Conservation (phyloP, 2,888 invertebrate genomes). For the Hypercompe scribonia region DNA sequence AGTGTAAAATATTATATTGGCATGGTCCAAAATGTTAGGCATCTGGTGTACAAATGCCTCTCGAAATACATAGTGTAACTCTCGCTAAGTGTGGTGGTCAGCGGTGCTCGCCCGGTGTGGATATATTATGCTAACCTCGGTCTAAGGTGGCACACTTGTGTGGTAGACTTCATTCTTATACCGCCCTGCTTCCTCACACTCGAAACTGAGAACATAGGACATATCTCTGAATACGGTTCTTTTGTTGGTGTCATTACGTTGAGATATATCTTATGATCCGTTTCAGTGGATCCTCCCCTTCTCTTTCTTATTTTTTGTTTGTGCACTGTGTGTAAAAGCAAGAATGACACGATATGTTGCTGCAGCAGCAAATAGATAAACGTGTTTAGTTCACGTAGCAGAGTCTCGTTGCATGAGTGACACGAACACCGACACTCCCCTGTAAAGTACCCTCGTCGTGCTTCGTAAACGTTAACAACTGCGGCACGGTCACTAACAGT, state of each 20-base stretch:
- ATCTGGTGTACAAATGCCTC: background rate
- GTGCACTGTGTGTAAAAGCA: background rate
- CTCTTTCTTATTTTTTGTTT: slow-evolving; percentile 2
- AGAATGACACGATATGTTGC: background rate
- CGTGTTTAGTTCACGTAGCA: background rate
- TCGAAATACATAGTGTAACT: background rate
- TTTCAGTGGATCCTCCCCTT: background rate
- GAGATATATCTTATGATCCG: slow-evolving; percentile 4
- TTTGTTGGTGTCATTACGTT: background rate
- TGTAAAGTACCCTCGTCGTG: slow-evolving; percentile 51
- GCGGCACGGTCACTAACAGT: slow-evolving; percentile 71
- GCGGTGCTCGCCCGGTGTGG: slow-evolving; percentile 16
- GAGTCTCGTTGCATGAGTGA: slow-evolving; percentile 5
- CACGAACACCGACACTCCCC: slow-evolving; percentile 9
- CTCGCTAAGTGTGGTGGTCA: slow-evolving; percentile 14
- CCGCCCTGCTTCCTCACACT: background rate
- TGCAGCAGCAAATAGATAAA: background rate
- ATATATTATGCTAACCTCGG: slow-evolving; percentile 11
- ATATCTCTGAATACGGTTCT: background rate
- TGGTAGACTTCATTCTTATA: background rate
- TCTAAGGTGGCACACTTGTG: slow-evolving; percentile 13
- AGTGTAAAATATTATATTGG: slow-evolving; percentile 3
- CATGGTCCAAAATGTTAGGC: slow-evolving; percentile 1
- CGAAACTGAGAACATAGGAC: background rate
- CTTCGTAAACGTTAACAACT: slow-evolving; percentile 46